Percentiles rank a stretch among this genome's conserved stretches.
Conservation (phyloP, 35 echinoderm and acorn worm genomes). For the Apostichopus parvimensis region DNA sequence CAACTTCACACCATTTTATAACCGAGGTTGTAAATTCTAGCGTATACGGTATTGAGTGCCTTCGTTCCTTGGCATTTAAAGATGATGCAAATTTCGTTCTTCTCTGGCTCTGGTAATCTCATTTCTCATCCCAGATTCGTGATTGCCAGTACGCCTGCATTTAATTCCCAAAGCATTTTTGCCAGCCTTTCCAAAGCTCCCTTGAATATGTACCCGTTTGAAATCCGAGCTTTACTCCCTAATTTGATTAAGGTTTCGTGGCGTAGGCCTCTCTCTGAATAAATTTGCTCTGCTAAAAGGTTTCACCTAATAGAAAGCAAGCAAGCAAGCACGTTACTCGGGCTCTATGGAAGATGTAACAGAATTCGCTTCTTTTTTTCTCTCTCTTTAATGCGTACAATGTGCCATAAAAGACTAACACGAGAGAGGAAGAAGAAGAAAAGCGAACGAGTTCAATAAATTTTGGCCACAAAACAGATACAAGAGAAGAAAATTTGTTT, state of each 20-base stretch:
- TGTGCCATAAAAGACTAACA: slow-evolving; percentile 26
- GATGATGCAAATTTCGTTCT: slow-evolving; percentile 33
- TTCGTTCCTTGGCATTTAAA: slow-evolving; percentile 43
- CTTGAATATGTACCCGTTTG: slow-evolving; percentile 44
- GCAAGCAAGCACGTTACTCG: slow-evolving; percentile 14
- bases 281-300: slow-evolving; percentile 52
- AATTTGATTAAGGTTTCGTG: slow-evolving; percentile 49
- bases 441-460: slow-evolving; percentile 41
- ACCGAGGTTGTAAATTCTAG: slow-evolving; percentile 28
- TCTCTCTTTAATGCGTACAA: slow-evolving; percentile 19
- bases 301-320: slow-evolving; percentile 33
- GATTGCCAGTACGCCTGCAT: slow-evolving; percentile 46
- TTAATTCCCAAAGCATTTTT: slow-evolving; percentile 44
- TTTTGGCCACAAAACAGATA: slow-evolving; percentile 36
- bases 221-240: slow-evolving; percentile 46
- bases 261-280: slow-evolving; percentile 45
- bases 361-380: slow-evolving; percentile 1
- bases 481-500: slow-evolving; percentile 30
- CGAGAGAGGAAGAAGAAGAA: background rate
- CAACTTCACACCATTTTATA: slow-evolving; percentile 45
- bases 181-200: slow-evolving; percentile 18
- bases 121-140: slow-evolving; percentile 27
- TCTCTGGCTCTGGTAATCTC: slow-evolving; percentile 38
- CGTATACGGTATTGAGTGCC: slow-evolving; percentile 11
- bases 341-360: slow-evolving; percentile 35